Percentiles rank a stretch among this genome's conserved stretches.
phyloP scores from a whole-genome alignment of 1,140 invertebrate genomes.

The Brachionus asplanchnoidis region DNA sequence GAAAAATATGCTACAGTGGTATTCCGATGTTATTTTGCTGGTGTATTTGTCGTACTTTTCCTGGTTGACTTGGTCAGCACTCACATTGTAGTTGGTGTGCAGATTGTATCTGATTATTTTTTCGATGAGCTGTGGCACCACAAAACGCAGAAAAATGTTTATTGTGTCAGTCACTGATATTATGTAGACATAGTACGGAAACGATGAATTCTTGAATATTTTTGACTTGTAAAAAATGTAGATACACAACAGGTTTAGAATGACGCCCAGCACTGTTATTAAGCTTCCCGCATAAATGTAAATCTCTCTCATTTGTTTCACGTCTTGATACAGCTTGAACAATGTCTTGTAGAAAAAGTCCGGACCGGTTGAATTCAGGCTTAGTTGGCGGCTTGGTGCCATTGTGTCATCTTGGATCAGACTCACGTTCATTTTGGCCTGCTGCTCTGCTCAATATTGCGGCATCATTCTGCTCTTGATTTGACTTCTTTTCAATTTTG shows the following conservation, averaged over 20 bases:
- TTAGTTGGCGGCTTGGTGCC: background rate
- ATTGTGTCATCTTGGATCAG: background rate
- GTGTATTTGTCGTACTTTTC: conserved; percentile 31
- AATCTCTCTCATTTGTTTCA: background rate
- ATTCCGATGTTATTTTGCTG: background rate
- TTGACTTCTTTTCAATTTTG: background rate
- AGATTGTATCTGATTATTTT: conserved; percentile 19
- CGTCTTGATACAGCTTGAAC: conserved; percentile 1
- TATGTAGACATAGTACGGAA: conserved; percentile 38
- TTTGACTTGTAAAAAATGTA: conserved; percentile 35
- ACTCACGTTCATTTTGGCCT: background rate
- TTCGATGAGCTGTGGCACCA: conserved; percentile 29
- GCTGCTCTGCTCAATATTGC: background rate
- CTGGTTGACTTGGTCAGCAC: background rate
- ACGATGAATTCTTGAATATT: conserved; percentile 31
- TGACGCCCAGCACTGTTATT: background rate
- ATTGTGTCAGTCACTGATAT: conserved; percentile 26
- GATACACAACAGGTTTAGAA: conserved; percentile 20
- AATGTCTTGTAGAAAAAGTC: background rate
- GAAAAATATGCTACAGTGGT: conserved; percentile 28
- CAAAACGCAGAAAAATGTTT: conserved; percentile 37
- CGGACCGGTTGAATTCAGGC: background rate
- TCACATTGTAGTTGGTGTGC: conserved; percentile 1
- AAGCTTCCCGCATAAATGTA: conserved; percentile 5
- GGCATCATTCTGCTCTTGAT: background rate